Evolutionary conservation across 1,140 invertebrate genomes (phyloP).

Genomic region (Drosophila nigrodunni): DNA sequence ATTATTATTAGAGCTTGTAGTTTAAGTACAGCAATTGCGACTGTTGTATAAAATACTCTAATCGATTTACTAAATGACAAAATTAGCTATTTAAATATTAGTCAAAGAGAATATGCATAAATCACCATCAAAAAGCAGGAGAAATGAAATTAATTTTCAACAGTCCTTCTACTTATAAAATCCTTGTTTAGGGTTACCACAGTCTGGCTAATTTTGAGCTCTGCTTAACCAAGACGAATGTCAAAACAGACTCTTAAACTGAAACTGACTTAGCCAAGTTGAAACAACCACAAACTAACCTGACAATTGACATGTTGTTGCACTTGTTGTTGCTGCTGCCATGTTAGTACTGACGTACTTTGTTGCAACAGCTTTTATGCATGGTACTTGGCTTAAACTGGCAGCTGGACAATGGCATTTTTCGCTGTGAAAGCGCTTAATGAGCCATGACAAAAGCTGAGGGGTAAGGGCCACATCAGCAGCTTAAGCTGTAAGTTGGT

Average conservation of each 20-base stretch:
- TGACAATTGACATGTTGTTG: constrained; percentile 46
- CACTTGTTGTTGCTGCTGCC: constrained; percentile 22
- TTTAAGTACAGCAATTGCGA: background rate
- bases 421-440: constrained; percentile 9
- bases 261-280: background rate
- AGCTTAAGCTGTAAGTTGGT: constrained; percentile 20
- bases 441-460: constrained; percentile 31
- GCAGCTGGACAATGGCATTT: background rate
- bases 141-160: too few species aligned
- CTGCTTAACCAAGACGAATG: too few species aligned
- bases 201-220: background rate
- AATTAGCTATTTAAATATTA: too few species aligned
- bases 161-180: too few species aligned
- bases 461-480: background rate
- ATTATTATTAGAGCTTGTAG: constrained; percentile 5
- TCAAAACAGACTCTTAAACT: background rate
- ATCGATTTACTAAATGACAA: too few species aligned
- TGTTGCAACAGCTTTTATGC: constrained; percentile 48
- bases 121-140: too few species aligned
- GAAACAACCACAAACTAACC: constrained; percentile 30
- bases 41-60: too few species aligned
- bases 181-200: constrained; percentile 8
- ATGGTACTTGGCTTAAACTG: background rate
- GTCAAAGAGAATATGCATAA: too few species aligned
- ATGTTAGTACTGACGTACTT: constrained; percentile 33